phyloP scores from a whole-genome alignment of 2,888 invertebrate species.

The Clanis bilineata region DNA sequence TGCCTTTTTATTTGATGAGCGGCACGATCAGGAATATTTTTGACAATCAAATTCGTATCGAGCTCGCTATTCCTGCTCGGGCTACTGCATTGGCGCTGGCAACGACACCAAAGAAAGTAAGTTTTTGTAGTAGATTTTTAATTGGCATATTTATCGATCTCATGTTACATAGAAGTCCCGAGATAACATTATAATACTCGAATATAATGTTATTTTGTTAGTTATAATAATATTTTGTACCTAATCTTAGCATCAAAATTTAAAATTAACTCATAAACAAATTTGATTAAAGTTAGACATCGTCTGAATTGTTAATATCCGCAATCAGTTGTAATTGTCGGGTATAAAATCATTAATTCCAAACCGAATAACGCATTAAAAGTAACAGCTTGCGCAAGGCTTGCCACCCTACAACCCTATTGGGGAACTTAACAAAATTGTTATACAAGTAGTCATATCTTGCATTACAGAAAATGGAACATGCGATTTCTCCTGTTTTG shows the following conservation, averaged over 20 bases:
- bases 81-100: no score
- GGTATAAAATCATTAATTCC: slow-evolving; percentile 80
- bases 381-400: slow-evolving; percentile 76
- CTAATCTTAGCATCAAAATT: slow-evolving; percentile 22
- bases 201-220: background rate
- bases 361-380: slow-evolving; percentile 79
- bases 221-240: background rate
- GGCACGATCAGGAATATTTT: no score
- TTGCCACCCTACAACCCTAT: slow-evolving; percentile 34
- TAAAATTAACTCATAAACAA: slow-evolving; percentile 55
- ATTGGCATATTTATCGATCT: no score
- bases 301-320: slow-evolving; percentile 41
- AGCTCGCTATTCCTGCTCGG: no score
- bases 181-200: no score
- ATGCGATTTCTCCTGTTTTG: background rate
- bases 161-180: no score
- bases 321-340: slow-evolving; percentile 69
- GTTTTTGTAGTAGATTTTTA: no score
- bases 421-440: background rate
- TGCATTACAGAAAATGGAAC: background rate
- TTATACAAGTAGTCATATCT: background rate
- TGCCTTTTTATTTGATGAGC: no score
- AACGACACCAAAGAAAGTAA: no score
- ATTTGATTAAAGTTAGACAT: slow-evolving; percentile 54
- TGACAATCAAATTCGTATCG: no score